Base-by-base conservation (phyloP, 1,140 invertebrate species). In the Cecropterus lyciades region DNA sequence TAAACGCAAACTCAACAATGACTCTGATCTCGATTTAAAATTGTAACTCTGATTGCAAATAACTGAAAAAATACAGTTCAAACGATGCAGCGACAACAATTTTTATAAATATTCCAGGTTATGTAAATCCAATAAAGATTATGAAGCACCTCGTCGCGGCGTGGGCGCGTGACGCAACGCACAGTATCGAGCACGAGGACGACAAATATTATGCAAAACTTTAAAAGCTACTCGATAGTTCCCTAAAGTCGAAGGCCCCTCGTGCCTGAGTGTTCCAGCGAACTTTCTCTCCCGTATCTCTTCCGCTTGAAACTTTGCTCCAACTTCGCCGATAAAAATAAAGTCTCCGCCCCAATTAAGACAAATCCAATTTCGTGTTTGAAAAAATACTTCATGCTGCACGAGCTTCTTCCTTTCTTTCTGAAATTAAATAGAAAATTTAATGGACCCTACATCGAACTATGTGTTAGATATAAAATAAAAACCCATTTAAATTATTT, bases 271-370 rank as follows among this genome's bases (percentile, higher is more conserved):
- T 40, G 33, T 11, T 53, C n/a, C 7, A 33, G 27, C 27, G 30
- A 53, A 53, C 51, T 53, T 53, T 33, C 51, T 37, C 30, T 14
- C 10, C 10, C 51, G 51, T 53, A 53, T 53, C 51, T 53, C 51
- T 53, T 53, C 51, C 27, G 51, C 51, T 53, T 17, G 27, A 30
- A 14, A 55, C 7, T 43, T 40, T 10, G 52, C 37, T 55, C 16
- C 37, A 42, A 55, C 52, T 42, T 55, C 7, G 52, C 52, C 52
- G 52, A 55, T 55, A 55, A 55, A 55, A 55, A 55, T 55, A 55
- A 55, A 55, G 33, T 55, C 51, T 40, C 37, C 52, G 33, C 15
- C 37, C 16, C 52, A 55, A 55, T 55, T 55, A 55, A 20, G 52
- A 55, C 52, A n/a, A 20, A 42, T 55, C 37, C 52, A 53, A 33